phyloP scores from a whole-genome alignment of 2,888 invertebrate genomes.

The Yponomeuta sedellus region DNA sequence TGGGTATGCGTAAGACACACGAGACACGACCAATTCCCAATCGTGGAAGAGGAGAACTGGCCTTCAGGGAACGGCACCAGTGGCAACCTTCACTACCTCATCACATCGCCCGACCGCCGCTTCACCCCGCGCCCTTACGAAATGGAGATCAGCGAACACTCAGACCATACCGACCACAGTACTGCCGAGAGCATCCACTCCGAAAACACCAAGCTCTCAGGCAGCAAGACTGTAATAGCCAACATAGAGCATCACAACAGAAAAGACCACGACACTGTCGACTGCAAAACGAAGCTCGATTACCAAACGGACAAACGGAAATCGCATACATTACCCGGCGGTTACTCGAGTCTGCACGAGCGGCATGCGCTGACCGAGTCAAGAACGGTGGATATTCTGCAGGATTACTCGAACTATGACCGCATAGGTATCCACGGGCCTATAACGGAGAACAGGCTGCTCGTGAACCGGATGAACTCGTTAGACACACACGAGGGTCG shows the following conservation, averaged over 20 bases:
- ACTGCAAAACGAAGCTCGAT: conserved; percentile 21
- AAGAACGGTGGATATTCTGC: conserved; percentile 79
- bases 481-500: conserved; percentile 62
- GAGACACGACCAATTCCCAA: conserved; percentile 85
- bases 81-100: conserved; percentile 39
- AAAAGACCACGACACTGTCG: conserved; percentile 48
- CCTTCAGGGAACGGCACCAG: conserved; percentile 61
- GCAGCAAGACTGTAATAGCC: conserved; percentile 17
- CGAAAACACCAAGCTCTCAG: conserved; percentile 40
- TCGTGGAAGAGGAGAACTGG: conserved; percentile 81
- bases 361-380: conserved; percentile 82
- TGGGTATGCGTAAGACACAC: conserved; percentile 87
- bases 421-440: conserved; percentile 29
- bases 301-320: conserved; percentile 47
- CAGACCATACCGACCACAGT: conserved; percentile 68
- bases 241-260: conserved; percentile 16
- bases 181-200: conserved; percentile 60
- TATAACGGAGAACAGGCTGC: conserved; percentile 37
- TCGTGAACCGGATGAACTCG: conserved; percentile 58
- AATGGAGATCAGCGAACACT: conserved; percentile 61
- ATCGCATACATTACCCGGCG: conserved; percentile 76
- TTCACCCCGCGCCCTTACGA: conserved; percentile 44
- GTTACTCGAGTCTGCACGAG: conserved; percentile 72
- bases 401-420: conserved; percentile 55
- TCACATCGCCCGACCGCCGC: conserved; percentile 52